Evolutionary conservation across 2,113 vertebrate species (phyloP).

Genomic region (Apaloderma vittatum): DNA sequence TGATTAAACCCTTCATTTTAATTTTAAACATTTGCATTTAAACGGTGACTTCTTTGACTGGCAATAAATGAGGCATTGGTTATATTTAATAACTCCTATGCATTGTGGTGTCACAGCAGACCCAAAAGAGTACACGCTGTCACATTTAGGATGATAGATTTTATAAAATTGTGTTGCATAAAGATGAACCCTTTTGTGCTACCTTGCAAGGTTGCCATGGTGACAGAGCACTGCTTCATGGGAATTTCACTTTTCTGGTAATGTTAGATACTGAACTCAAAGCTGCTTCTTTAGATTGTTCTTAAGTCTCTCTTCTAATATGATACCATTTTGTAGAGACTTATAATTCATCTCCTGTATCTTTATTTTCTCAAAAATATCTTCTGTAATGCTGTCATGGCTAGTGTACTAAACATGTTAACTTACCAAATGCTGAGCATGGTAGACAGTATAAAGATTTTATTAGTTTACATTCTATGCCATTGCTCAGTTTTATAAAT

Average conservation of each 20-base stretch:
- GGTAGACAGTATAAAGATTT: not conserved
- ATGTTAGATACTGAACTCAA: constrained; percentile 62
- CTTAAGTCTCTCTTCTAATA: constrained; percentile 65
- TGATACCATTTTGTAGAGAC: not conserved
- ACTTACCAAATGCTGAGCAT: not conserved
- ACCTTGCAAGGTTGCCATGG: constrained; percentile 80
- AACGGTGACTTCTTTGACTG: constrained; percentile 62
- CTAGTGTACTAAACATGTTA: constrained; percentile 2
- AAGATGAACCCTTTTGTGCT: constrained; percentile 79
- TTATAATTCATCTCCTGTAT: constrained; percentile 31
- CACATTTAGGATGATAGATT: constrained; percentile 79
- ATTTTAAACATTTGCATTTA: constrained; percentile 67
- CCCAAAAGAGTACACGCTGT: constrained; percentile 70
- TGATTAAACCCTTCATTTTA: constrained; percentile 70
- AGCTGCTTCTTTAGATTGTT: constrained; percentile 66
- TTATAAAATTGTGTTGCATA: constrained; percentile 75
- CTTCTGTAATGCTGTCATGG: not conserved
- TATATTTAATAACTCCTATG: constrained; percentile 78
- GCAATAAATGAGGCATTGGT: constrained; percentile 69
- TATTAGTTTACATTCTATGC: not conserved
- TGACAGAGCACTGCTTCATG: constrained; percentile 76
- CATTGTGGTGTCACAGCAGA: constrained; percentile 77
- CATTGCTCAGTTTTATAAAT: not conserved
- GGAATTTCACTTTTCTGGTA: constrained; percentile 78
- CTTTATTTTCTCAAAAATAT: constrained; percentile 41